Percentiles rank a stretch among this genome's conserved stretches.
These are phyloP conservation scores for Heliornis fulica DNA, from an alignment of 2,113 vertebrate genomes.

Conservation along the genomic window DNA sequence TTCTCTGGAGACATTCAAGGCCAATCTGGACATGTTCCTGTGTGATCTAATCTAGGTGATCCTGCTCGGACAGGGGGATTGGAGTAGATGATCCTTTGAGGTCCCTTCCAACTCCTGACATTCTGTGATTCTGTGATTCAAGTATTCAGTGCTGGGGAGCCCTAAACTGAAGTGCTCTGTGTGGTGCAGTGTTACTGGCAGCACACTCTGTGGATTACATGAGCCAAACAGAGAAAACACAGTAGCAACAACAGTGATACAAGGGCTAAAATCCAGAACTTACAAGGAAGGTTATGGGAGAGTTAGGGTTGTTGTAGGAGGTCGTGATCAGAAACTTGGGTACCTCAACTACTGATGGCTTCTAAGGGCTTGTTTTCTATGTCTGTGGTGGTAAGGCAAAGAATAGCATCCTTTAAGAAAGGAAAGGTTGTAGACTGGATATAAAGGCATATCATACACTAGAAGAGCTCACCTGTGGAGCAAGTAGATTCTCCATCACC, in stretches of 20 bases:
- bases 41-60: no score
- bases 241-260: not conserved
- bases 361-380: not conserved
- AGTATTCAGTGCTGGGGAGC: not conserved
- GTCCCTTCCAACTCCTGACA: no score
- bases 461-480: not conserved
- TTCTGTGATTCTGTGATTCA: no score
- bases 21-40: no score
- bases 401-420: not conserved
- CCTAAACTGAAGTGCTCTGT: not conserved
- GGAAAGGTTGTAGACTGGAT: not conserved
- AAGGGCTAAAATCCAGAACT: not conserved
- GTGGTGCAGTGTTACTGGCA: not conserved
- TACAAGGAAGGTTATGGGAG: not conserved
- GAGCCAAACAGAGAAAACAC: not conserved
- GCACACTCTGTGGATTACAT: not conserved
- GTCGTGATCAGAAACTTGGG: not conserved
- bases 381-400: not conserved
- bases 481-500: not conserved
- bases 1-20: no score
- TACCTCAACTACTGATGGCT: not conserved
- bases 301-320: not conserved
- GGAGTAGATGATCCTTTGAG: no score
- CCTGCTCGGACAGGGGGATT: no score
- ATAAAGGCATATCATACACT: not conserved